A percentile compares a stretch with the other conserved stretches of the same genome.
Conservation (phyloP, 2,797 vertebrate species). For the Crocidura indochinensis region DNA sequence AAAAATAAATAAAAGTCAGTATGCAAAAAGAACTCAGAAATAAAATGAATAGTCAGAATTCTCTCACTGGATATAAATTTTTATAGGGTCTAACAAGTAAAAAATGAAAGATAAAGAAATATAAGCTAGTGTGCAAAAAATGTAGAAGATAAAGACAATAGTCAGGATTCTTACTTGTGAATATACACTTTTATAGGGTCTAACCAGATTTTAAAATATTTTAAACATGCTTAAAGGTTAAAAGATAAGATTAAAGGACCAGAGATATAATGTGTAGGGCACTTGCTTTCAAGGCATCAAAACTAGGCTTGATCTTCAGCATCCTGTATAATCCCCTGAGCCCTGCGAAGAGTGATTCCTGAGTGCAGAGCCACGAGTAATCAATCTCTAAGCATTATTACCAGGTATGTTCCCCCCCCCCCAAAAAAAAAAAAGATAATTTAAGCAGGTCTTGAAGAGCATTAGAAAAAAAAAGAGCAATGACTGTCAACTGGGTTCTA, state of each 20-base stretch:
- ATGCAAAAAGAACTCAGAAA: neutral
- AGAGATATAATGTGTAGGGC: too few relatives aligned
- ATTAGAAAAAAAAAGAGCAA: neutral
- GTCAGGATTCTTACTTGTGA: neutral
- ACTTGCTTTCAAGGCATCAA: too few relatives aligned
- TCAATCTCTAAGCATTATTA: too few relatives aligned
- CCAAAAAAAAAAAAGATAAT: too few relatives aligned
- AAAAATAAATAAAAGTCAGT: neutral
- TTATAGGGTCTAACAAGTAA: neutral
- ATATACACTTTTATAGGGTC: neutral
- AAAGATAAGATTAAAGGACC: slow-evolving; percentile 4
- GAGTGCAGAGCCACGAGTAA: too few relatives aligned
- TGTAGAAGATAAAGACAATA: neutral
- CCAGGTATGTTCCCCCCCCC: too few relatives aligned
- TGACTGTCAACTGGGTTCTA: neutral
- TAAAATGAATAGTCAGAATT: too few relatives aligned
- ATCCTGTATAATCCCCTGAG: too few relatives aligned
- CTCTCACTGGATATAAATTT: neutral
- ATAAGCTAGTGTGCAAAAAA: neutral
- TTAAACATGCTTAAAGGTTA: neutral
- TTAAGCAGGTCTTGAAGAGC: neutral
- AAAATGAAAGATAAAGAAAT: neutral
- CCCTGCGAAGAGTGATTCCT: too few relatives aligned
- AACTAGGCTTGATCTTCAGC: too few relatives aligned
- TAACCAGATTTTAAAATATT: slow-evolving; percentile 3